A percentile compares a stretch with the other conserved stretches of the same genome.
Evolutionary conservation across 2,797 vertebrate genomes (phyloP).

Genomic region (Coilia nasus): DNA sequence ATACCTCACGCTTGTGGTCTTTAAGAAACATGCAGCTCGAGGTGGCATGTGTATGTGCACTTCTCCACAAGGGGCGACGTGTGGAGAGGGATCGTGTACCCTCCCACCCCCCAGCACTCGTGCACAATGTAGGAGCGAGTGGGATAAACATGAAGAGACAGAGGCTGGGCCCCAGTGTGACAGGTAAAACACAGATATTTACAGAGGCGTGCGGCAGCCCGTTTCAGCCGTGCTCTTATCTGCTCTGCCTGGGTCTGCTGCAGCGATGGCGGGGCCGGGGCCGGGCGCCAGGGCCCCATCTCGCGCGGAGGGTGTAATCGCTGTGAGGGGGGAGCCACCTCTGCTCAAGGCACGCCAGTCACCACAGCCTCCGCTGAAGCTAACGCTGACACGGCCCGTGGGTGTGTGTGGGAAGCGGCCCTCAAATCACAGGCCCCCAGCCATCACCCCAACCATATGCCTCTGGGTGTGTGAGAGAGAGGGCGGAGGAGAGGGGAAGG

Average conservation of each 20-base stretch:
- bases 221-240: slow-evolving; percentile 47
- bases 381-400: background rate
- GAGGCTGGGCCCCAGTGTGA: slow-evolving; percentile 54
- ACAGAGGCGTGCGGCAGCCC: slow-evolving; percentile 43
- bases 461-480: background rate
- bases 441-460: background rate
- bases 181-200: slow-evolving; percentile 63
- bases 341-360: slow-evolving; percentile 10
- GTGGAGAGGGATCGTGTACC: background rate
- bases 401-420: slow-evolving; percentile 13
- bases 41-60: background rate
- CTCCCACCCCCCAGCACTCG: slow-evolving; percentile 23
- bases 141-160: slow-evolving; percentile 62
- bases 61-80: background rate
- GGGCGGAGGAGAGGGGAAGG: background rate
- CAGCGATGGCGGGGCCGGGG: no score
- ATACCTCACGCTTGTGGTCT: slow-evolving; percentile 44
- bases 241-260: slow-evolving; percentile 12
- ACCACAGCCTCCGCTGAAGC: slow-evolving; percentile 28
- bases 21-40: slow-evolving; percentile 49
- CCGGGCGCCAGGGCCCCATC: background rate
- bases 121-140: slow-evolving; percentile 47
- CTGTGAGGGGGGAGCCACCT: background rate
- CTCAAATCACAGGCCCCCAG: slow-evolving; percentile 16
- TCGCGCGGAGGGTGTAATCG: background rate